Evolutionary conservation across 2,888 invertebrate species (phyloP).

Genomic region (Nesidiocoris tenuis): DNA sequence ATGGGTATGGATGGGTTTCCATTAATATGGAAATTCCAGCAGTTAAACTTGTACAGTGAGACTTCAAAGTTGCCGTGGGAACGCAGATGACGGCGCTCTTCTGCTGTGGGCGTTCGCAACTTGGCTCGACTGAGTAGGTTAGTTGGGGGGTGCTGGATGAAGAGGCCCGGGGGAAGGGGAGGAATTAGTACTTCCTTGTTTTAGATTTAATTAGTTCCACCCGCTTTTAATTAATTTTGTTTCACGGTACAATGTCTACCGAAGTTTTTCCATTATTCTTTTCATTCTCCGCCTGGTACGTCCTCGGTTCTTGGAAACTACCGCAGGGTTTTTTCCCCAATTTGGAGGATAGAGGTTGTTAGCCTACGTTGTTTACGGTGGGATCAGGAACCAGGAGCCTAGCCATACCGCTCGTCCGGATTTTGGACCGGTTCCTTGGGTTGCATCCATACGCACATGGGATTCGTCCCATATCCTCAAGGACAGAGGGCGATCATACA

Average conservation of each 20-base stretch:
- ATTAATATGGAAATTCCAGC: slow-evolving; percentile 48
- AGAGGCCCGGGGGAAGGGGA: background rate
- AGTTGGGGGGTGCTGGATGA: background rate
- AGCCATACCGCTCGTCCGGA: too few species aligned
- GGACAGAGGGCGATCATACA: too few species aligned
- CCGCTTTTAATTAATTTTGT: slow-evolving; percentile 19
- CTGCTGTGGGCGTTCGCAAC: background rate
- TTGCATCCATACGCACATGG: too few species aligned
- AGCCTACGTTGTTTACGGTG: too few species aligned
- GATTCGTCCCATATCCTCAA: too few species aligned
- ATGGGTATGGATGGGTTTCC: slow-evolving; percentile 46
- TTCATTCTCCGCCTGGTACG: background rate
- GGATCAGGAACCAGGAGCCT: too few species aligned
- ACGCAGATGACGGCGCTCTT: background rate
- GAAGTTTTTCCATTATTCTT: slow-evolving; percentile 2
- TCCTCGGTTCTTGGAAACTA: background rate
- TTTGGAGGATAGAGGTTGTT: too few species aligned
- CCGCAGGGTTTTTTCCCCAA: too few species aligned
- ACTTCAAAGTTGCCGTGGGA: slow-evolving; percentile 39
- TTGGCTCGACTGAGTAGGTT: too few species aligned
- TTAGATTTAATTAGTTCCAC: slow-evolving; percentile 36
- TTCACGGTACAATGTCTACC: slow-evolving; percentile 7
- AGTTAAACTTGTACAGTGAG: slow-evolving; percentile 42
- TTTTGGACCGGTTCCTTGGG: too few species aligned
- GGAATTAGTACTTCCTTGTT: slow-evolving; percentile 21